phyloP scores from a whole-genome alignment of 2,888 invertebrate species.

The Tenthredo distinguenda region DNA sequence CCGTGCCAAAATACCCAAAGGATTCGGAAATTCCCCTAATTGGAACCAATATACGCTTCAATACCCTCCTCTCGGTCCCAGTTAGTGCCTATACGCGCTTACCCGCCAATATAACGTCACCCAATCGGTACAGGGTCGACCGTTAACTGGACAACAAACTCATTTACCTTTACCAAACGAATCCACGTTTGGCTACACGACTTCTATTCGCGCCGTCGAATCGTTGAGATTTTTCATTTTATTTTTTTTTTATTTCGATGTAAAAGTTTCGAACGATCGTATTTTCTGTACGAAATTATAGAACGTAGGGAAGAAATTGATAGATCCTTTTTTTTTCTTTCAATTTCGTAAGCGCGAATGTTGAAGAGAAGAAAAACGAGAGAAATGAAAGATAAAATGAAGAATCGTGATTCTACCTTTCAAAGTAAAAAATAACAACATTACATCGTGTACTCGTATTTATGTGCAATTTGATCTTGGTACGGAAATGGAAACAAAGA shows the following conservation, averaged over 20 bases:
- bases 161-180: conserved; percentile 38
- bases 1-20: conserved; percentile 40
- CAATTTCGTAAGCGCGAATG: not conserved
- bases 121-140: conserved; percentile 46
- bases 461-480: not conserved
- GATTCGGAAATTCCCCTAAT: conserved; percentile 50
- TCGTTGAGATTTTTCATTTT: conserved; percentile 10
- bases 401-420: too few relatives aligned
- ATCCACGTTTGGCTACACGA: not conserved
- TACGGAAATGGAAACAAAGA: not conserved
- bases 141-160: conserved; percentile 48
- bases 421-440: not conserved
- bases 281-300: too few relatives aligned
- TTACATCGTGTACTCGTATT: not conserved
- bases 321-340: not conserved
- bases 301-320: not conserved
- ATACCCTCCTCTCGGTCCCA: conserved; percentile 27
- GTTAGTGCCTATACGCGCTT: conserved; percentile 19
- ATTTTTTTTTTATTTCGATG: not conserved
- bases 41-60: conserved; percentile 46
- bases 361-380: not conserved
- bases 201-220: not conserved
- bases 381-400: too few relatives aligned
- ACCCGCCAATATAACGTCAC: conserved; percentile 40
- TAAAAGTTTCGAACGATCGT: not conserved